Percentiles rank a stretch among this genome's conserved stretches.
Conservation (phyloP, 2,797 vertebrate genomes). For the Schizopygopsis pylzovi region DNA sequence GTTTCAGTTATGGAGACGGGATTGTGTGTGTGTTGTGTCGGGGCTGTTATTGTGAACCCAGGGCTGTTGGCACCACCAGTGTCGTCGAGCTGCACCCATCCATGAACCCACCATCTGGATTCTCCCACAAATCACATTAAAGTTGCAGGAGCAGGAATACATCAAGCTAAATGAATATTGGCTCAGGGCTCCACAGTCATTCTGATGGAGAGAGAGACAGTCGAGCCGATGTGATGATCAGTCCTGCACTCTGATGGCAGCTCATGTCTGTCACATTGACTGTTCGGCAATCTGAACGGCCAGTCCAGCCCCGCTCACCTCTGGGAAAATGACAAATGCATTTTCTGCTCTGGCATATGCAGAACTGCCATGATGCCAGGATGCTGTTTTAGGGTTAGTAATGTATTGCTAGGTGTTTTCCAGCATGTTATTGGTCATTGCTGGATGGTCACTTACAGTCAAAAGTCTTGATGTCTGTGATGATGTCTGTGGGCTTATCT, state of each 20-base stretch:
- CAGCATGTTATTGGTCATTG: not conserved
- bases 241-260: not conserved
- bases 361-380: not conserved
- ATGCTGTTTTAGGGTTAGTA: not conserved
- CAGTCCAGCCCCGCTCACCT: not conserved
- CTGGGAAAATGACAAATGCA: slow-evolving; percentile 9
- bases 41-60: slow-evolving; percentile 78
- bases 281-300: not conserved
- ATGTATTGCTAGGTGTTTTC: not conserved
- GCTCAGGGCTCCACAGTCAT: slow-evolving; percentile 74
- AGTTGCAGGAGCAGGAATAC: slow-evolving; percentile 83
- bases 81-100: slow-evolving; percentile 81
- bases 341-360: not conserved
- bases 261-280: slow-evolving; percentile 1
- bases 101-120: slow-evolving; percentile 85
- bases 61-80: slow-evolving; percentile 76
- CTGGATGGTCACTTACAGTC: not conserved
- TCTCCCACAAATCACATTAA: slow-evolving; percentile 86
- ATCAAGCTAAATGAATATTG: slow-evolving; percentile 86
- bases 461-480: not conserved
- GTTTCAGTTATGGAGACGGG: slow-evolving; percentile 46
- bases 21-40: slow-evolving; percentile 57
- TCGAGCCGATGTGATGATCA: not conserved
- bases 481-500: not conserved
- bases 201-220: slow-evolving; percentile 69